Conservation (phyloP, 2,113 vertebrate genomes). For the Gymnorhina tibicen region DNA sequence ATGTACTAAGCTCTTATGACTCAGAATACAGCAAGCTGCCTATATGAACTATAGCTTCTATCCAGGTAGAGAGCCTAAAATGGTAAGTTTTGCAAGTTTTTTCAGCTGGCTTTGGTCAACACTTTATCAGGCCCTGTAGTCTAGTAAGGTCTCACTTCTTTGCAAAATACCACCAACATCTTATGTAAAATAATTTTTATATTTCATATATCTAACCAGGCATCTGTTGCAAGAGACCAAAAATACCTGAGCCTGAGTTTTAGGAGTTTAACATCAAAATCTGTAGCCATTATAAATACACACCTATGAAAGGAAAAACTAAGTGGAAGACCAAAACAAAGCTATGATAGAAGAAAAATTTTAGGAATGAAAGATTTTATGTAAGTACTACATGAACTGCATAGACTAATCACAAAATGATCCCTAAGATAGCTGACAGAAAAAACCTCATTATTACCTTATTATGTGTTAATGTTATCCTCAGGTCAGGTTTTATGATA, state of each 20-base stretch:
- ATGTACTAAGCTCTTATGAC: background rate
- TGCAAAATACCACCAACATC: background rate
- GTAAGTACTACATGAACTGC: background rate
- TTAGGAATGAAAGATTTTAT: background rate
- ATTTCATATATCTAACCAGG: background rate
- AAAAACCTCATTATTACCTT: constrained; percentile 74
- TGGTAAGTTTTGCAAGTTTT: background rate
- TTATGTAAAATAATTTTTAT: background rate
- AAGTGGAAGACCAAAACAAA: background rate
- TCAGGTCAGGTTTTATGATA: constrained; percentile 88
- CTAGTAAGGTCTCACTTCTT: background rate
- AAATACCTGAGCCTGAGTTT: background rate
- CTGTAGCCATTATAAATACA: background rate
- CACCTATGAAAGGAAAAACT: background rate
- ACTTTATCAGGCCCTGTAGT: accelerated
- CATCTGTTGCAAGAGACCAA: background rate
- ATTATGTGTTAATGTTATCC: constrained; percentile 88
- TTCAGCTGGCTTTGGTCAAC: background rate
- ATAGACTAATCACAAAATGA: background rate
- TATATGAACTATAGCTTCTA: background rate
- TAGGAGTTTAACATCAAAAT: background rate
- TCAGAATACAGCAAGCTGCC: background rate
- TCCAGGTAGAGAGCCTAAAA: background rate
- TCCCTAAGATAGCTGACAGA: background rate
- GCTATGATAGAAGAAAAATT: background rate